Conservation (phyloP, 2,113 vertebrate species). For the Alosa alosa region DNA sequence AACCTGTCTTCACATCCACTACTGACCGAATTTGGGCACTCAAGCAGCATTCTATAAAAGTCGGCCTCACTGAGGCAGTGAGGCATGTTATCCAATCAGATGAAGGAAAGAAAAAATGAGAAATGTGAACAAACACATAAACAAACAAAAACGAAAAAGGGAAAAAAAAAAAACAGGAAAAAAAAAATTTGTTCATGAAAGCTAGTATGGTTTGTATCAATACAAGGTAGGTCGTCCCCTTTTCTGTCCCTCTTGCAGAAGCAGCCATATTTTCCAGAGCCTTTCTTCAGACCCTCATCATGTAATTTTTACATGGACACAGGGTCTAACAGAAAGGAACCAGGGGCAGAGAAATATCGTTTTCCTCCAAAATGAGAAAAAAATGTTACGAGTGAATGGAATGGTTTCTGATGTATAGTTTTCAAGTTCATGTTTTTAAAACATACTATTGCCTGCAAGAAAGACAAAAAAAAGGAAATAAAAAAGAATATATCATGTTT, state of each 20-base stretch:
- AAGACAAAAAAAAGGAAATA: slow-evolving; percentile 56
- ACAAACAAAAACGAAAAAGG: neutral
- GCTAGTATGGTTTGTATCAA: neutral
- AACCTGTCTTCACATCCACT: slow-evolving; percentile 17
- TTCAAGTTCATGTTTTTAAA: slow-evolving; percentile 58
- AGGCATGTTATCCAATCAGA: slow-evolving; percentile 32
- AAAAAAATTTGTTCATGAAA: neutral
- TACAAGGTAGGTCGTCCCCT: neutral
- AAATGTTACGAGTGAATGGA: slow-evolving; percentile 52
- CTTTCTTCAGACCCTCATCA: neutral
- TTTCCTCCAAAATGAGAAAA: slow-evolving; percentile 18
- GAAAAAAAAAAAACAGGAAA: neutral
- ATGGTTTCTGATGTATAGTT: slow-evolving; percentile 61
- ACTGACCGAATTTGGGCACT: slow-evolving; percentile 7
- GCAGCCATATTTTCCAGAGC: neutral
- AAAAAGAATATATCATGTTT: slow-evolving; percentile 55
- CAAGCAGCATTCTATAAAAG: slow-evolving; percentile 40
- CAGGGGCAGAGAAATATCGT: neutral
- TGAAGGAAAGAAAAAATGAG: slow-evolving; percentile 22
- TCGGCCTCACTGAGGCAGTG: neutral
- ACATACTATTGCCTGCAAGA: slow-evolving; percentile 68
- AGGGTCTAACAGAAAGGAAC: slow-evolving; percentile 2
- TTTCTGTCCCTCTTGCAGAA: neutral
- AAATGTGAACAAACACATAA: neutral
- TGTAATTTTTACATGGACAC: neutral